These are phyloP conservation scores for Teleiodes luculella DNA, from an alignment of 2,888 invertebrate genomes.

Conservation along the genomic window DNA sequence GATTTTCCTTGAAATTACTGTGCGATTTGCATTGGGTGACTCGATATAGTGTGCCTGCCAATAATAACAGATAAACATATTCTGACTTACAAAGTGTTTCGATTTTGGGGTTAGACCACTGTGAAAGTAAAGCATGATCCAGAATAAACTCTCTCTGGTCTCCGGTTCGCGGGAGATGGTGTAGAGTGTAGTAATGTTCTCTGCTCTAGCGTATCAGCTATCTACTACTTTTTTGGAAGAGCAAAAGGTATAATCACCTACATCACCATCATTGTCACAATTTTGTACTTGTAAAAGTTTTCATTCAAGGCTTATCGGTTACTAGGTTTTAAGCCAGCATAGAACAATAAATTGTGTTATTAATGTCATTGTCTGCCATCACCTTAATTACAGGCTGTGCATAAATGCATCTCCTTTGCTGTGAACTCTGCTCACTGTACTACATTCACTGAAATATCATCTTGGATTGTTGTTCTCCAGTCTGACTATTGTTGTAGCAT, in stretches of 20 bases:
- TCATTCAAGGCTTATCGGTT: no score
- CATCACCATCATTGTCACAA: no score
- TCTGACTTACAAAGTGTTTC: no score
- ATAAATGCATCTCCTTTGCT: constrained; percentile 14
- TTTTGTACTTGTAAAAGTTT: no score
- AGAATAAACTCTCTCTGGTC: constrained; percentile 32
- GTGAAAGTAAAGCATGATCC: constrained; percentile 40
- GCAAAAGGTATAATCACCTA: constrained; percentile 47
- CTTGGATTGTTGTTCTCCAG: no score
- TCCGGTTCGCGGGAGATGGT: constrained; percentile 44
- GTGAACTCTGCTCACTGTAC: constrained; percentile 1
- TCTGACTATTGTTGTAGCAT: no score
- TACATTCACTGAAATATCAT: background rate
- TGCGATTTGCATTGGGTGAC: constrained; percentile 18
- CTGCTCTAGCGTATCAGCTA: constrained; percentile 63
- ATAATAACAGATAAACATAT: background rate
- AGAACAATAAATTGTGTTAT: no score
- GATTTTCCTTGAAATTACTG: constrained; percentile 42
- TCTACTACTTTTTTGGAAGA: constrained; percentile 67
- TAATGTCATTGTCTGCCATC: background rate
- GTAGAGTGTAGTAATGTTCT: constrained; percentile 60
- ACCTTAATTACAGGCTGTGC: background rate
- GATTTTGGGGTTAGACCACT: constrained; percentile 1
- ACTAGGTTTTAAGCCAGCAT: no score
- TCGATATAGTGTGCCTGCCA: background rate